These are phyloP conservation scores for Himantopus leucocephalus DNA, from an alignment of 2,113 vertebrate species.

Conservation along the genomic window DNA sequence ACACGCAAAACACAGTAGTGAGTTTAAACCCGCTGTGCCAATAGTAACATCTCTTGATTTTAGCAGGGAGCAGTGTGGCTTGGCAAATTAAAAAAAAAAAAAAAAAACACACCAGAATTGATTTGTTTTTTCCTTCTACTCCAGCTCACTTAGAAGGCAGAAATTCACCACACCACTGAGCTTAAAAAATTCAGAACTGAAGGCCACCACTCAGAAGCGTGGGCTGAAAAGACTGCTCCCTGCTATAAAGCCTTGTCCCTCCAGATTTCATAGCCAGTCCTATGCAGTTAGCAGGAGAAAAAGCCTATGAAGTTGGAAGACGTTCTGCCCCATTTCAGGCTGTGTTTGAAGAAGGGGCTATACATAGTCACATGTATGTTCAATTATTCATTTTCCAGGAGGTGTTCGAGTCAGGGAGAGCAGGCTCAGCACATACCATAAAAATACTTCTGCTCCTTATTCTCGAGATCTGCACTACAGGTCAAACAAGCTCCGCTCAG, in stretches of 20 bases:
- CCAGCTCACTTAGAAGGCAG: not conserved
- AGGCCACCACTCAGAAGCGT: not conserved
- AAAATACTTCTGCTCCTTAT: conserved; percentile 40
- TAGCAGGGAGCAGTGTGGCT: conserved; percentile 39
- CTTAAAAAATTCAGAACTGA: not conserved
- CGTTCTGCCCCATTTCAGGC: not conserved
- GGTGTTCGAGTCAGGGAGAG: conserved; percentile 49
- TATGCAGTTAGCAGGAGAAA: not conserved
- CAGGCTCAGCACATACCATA: conserved; percentile 60
- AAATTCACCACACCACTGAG: not conserved
- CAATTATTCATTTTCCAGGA: conserved; percentile 61
- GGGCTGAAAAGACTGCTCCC: not conserved
- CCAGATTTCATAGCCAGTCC: not conserved
- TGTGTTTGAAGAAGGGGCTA: conserved; percentile 38
- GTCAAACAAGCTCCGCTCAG: conserved; percentile 47
- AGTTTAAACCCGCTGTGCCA: conserved; percentile 34
- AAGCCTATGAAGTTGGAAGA: not conserved
- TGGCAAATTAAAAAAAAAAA: conserved; percentile 22
- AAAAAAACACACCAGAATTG: not conserved
- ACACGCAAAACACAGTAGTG: conserved; percentile 1
- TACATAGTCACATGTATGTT: conserved; percentile 25
- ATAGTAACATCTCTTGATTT: conserved; percentile 46
- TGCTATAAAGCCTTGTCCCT: not conserved
- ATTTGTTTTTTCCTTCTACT: conserved; percentile 30
- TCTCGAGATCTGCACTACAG: not conserved